A percentile compares a stretch with the other conserved stretches of the same genome.
phyloP scores from a whole-genome alignment of 2,113 vertebrate species.

The Jaculus jaculus region DNA sequence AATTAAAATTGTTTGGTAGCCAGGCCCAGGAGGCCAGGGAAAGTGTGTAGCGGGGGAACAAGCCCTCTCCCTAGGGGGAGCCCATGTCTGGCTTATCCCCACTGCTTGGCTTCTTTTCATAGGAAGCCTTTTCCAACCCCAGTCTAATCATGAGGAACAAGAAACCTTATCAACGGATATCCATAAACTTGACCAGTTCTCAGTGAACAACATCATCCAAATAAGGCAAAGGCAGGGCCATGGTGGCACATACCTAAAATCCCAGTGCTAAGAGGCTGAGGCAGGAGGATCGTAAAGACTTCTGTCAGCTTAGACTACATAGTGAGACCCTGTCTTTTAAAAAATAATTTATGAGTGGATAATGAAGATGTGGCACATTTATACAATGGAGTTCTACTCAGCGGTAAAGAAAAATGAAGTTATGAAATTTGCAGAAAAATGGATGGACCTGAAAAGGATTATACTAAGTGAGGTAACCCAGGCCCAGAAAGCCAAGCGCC shows the following conservation, averaged over 20 bases:
- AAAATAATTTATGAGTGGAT: too few species aligned
- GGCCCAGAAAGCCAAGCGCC: too few species aligned
- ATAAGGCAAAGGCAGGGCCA: background rate
- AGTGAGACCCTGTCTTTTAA: too few species aligned
- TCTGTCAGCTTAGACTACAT: background rate
- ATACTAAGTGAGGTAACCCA: too few species aligned
- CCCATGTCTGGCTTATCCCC: background rate
- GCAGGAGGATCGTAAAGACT: background rate
- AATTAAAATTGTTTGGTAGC: constrained; percentile 37
- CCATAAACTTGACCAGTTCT: background rate
- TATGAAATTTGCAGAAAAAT: too few species aligned
- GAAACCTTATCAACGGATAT: background rate
- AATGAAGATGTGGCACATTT: too few species aligned
- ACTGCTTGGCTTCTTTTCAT: background rate
- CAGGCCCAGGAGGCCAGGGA: background rate
- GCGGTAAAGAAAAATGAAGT: too few species aligned
- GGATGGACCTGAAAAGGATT: too few species aligned
- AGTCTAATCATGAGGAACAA: background rate
- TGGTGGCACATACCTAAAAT: too few species aligned
- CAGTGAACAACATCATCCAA: background rate
- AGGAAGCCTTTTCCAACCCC: background rate
- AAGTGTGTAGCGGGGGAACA: background rate
- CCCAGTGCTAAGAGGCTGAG: background rate
- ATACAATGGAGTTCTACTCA: too few species aligned
- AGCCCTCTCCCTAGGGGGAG: background rate